A percentile compares a stretch with the other conserved stretches of the same genome.
Evolutionary conservation across 2,888 invertebrate species (phyloP).

Genomic region (Euplagia quadripunctaria): DNA sequence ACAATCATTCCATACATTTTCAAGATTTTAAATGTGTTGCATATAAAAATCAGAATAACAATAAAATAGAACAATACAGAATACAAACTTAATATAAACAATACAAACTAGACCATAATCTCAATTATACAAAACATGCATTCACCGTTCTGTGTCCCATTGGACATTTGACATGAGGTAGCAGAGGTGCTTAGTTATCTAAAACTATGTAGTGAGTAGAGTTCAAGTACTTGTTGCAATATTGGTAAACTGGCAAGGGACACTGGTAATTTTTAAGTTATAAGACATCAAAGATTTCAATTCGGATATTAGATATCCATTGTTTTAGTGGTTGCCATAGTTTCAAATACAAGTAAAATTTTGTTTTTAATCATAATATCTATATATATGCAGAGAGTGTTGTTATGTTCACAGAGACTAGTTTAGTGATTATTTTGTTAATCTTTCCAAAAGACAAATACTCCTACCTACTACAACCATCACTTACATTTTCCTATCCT

Average conservation of each 20-base stretch:
- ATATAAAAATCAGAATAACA: neutral
- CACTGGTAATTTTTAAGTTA: neutral
- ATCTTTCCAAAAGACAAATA: neutral
- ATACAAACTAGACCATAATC: neutral
- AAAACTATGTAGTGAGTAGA: neutral
- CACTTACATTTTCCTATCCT: neutral
- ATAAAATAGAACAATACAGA: neutral
- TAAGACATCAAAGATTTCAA: neutral
- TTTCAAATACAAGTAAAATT: neutral
- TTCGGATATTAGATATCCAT: neutral
- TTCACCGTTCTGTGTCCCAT: neutral
- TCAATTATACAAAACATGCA: neutral
- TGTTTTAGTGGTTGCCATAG: neutral
- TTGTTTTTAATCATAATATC: neutral
- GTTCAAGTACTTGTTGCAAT: too few species aligned
- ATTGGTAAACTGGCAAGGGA: neutral
- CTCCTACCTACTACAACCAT: neutral
- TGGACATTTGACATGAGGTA: slow-evolving; percentile 2
- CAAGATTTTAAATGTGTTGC: neutral
- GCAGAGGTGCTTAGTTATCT: neutral
- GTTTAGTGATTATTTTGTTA: neutral
- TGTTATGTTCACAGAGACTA: neutral
- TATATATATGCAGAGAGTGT: neutral
- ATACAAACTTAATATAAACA: neutral
- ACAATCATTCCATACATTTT: slow-evolving; percentile 1